These are phyloP conservation scores for Lucinisca nassula DNA, from an alignment of 2,888 invertebrate species.

Conservation along the genomic window DNA sequence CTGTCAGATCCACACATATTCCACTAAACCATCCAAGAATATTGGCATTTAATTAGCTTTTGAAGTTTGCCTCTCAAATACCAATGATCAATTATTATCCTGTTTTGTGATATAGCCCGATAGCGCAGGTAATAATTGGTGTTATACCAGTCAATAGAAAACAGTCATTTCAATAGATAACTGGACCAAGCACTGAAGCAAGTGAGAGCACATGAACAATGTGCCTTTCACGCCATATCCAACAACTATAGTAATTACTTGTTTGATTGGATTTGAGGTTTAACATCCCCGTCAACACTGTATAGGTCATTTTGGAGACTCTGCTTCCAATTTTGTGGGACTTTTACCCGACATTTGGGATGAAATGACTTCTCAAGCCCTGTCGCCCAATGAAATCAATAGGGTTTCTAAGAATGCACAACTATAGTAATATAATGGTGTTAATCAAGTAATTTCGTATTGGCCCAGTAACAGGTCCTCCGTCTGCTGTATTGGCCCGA, in stretches of 20 bases:
- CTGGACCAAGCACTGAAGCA: neutral
- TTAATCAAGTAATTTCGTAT: too few species aligned
- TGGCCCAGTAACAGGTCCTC: too few species aligned
- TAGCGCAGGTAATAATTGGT: neutral
- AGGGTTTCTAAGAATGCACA: too few species aligned
- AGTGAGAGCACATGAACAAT: neutral
- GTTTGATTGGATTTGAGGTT: neutral
- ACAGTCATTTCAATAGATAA: neutral
- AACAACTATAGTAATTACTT: neutral
- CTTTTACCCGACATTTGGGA: too few species aligned
- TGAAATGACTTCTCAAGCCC: too few species aligned
- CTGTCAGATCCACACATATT: slow-evolving; percentile 8
- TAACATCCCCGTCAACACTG: too few species aligned
- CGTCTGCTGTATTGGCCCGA: too few species aligned
- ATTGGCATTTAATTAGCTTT: neutral
- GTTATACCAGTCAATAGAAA: neutral
- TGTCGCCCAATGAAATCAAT: too few species aligned
- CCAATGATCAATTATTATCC: neutral
- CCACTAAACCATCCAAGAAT: neutral
- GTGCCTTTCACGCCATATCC: neutral
- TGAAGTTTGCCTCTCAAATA: neutral
- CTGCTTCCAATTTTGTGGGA: too few species aligned
- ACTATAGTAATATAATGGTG: too few species aligned
- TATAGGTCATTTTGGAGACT: too few species aligned
- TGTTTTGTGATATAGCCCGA: neutral